Base-by-base conservation (phyloP, 92 coral and sea anemone genomes). In the Desmophyllum pertusum region DNA sequence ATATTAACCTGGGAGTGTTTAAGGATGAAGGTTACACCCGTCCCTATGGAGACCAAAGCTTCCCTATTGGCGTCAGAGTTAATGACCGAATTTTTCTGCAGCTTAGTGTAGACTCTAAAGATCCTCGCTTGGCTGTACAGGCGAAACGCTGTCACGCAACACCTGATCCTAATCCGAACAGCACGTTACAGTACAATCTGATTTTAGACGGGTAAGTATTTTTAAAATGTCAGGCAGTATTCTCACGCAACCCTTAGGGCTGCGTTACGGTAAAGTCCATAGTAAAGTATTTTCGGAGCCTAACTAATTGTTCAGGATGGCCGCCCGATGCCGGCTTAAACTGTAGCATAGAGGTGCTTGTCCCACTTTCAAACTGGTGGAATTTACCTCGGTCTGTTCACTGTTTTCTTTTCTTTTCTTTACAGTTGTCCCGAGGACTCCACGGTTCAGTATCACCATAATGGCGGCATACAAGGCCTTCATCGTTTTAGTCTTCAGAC, bases 131-230 rank as follows among this genome's bases (percentile, higher is more conserved):
- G 69, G 85, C 98, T 40, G 90, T 94, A 8, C 79, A 88, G 37
- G 98, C 98, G 23, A 90, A 91, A 38, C 91, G 95, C 1, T 94
- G 98, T 71, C 93, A 94, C 79, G 98, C 98, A 35, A 94, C 98
- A 10, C 98, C 98, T 43, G 95, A 89, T 80, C 84, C 94, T n/a
- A 92, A 91, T 79, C 87, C 93, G 18, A 85, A 92, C 85, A 91
- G 93, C 38, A 80, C 87, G 18, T 14, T 94, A 29, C 91, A 85
- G 77, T 94, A 94, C 73, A 86, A 94, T 81, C 85, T 94, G 73
- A 94, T 94, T 42, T 89, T 81, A 38, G 62, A 89, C 25, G 93
- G 97, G 97, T 93, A 66, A 63, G 94, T 76, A 30, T 35, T n/a
- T n/a, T n/a, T n/a, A n/a, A n/a, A n/a, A n/a, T n/a, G n/a, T n/a